These are phyloP conservation scores for Drosophila mojavensis DNA, from an alignment of 1,140 invertebrate species.

Conservation along the genomic window DNA sequence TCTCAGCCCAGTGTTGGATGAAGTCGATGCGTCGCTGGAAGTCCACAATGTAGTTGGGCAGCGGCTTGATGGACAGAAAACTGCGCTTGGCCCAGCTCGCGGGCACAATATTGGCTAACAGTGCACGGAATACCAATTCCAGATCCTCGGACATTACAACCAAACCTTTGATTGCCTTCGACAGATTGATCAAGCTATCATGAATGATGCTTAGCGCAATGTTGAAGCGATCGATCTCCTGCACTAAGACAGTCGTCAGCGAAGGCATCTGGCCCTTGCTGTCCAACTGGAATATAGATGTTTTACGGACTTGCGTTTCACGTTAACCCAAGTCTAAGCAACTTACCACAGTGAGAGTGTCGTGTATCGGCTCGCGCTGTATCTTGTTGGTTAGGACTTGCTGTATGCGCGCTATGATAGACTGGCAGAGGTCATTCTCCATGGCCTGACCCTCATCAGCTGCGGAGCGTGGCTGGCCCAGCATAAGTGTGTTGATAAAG, in stretches of 20 bases:
- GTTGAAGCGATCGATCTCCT: slow-evolving; percentile 95
- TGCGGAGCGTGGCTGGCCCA: slow-evolving; percentile 80
- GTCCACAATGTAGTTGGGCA: slow-evolving; percentile 93
- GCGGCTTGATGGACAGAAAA: slow-evolving; percentile 93
- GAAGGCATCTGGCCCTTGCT: slow-evolving; percentile 89
- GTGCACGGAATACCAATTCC: slow-evolving; percentile 91
- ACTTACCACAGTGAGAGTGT: slow-evolving; percentile 85
- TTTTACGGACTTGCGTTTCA: neutral
- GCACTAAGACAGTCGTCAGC: slow-evolving; percentile 92
- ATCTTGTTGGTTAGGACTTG: slow-evolving; percentile 86
- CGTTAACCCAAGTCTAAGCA: too few relatives aligned
- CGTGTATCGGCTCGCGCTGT: slow-evolving; percentile 85
- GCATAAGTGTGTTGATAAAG: slow-evolving; percentile 83
- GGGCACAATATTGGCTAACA: slow-evolving; percentile 92
- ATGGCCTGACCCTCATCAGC: slow-evolving; percentile 74
- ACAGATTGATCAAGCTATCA: slow-evolving; percentile 88
- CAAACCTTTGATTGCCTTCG: slow-evolving; percentile 94
- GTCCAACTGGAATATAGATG: slow-evolving; percentile 84
- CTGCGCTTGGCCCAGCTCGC: slow-evolving; percentile 91
- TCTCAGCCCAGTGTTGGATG: slow-evolving; percentile 89
- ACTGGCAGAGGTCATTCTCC: slow-evolving; percentile 79
- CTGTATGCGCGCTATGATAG: slow-evolving; percentile 67
- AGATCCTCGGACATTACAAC: slow-evolving; percentile 95
- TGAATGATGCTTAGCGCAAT: slow-evolving; percentile 89
- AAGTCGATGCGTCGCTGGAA: slow-evolving; percentile 91